These are phyloP conservation scores for Caenorhabditis sp. DNA, from an alignment of 2,888 invertebrate species.

Conservation along the genomic window DNA sequence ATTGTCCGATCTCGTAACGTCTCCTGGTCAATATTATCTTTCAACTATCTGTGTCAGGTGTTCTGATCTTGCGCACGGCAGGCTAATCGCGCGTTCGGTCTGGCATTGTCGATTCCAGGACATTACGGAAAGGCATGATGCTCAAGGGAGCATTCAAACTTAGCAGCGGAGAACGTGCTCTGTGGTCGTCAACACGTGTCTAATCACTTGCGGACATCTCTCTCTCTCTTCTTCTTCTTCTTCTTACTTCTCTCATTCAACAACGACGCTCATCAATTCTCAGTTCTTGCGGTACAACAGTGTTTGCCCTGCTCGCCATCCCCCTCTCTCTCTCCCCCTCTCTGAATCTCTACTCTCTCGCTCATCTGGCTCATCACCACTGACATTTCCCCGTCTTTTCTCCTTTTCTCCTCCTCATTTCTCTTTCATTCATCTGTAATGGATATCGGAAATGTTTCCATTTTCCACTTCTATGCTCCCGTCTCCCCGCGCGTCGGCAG, in stretches of 20 bases:
- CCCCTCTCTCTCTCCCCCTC: slow-evolving; percentile 7
- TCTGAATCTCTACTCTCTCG: slow-evolving; percentile 33
- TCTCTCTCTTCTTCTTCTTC: too few species aligned
- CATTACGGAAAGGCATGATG: too few species aligned
- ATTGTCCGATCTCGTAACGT: neutral
- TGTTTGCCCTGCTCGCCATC: slow-evolving; percentile 26
- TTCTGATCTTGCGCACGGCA: too few species aligned
- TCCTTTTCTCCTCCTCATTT: slow-evolving; percentile 14
- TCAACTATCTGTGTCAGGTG: too few species aligned
- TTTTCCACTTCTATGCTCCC: slow-evolving; percentile 26
- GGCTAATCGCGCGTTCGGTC: too few species aligned
- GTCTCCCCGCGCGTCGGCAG: too few species aligned
- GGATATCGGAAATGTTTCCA: slow-evolving; percentile 31
- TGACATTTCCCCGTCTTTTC: slow-evolving; percentile 25
- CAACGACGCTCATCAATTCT: slow-evolving; percentile 47
- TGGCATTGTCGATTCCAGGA: too few species aligned
- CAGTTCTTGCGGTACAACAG: slow-evolving; percentile 33
- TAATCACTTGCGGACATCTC: neutral
- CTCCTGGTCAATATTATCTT: too few species aligned
- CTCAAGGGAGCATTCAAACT: too few species aligned
- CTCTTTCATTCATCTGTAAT: slow-evolving; percentile 53
- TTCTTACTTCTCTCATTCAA: too few species aligned
- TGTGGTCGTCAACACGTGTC: neutral
- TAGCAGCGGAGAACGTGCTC: too few species aligned
- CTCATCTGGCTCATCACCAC: slow-evolving; percentile 33